These are phyloP conservation scores for Criorhina ranunculi DNA, from an alignment of 2,888 invertebrate species.

Conservation along the genomic window DNA sequence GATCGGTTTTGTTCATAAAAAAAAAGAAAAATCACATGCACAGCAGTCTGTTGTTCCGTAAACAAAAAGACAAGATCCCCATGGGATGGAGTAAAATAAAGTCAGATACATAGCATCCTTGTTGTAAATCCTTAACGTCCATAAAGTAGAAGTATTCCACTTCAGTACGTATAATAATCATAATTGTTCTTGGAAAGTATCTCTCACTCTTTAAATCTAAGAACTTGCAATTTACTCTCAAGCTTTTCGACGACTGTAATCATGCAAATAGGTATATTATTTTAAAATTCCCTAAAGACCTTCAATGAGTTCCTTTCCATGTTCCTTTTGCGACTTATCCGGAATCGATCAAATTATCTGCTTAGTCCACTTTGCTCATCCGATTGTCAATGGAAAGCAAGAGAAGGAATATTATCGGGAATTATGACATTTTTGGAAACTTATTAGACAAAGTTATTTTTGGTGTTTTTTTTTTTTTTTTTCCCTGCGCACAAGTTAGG, in stretches of 20 bases:
- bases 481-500: constrained; percentile 19
- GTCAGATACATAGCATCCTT: background rate
- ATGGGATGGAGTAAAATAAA: background rate
- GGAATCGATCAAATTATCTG: constrained; percentile 42
- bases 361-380: constrained; percentile 45
- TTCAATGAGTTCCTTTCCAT: constrained; percentile 20
- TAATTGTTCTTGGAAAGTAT: constrained; percentile 2
- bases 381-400: constrained; percentile 61
- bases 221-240: constrained; percentile 25
- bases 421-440: constrained; percentile 64
- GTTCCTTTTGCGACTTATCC: constrained; percentile 22
- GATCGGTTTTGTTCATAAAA: no score
- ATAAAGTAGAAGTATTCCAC: background rate
- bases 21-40: no score
- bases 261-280: constrained; percentile 43
- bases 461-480: background rate
- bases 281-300: constrained; percentile 23
- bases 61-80: background rate
- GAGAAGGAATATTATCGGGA: constrained; percentile 58
- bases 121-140: background rate
- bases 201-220: constrained; percentile 3
- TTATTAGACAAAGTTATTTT: constrained; percentile 36
- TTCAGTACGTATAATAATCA: background rate
- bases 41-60: background rate
- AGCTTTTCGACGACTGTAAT: constrained; percentile 6